phyloP scores from a whole-genome alignment of 2,113 vertebrate genomes.

The Myrmophylax atrothorax region DNA sequence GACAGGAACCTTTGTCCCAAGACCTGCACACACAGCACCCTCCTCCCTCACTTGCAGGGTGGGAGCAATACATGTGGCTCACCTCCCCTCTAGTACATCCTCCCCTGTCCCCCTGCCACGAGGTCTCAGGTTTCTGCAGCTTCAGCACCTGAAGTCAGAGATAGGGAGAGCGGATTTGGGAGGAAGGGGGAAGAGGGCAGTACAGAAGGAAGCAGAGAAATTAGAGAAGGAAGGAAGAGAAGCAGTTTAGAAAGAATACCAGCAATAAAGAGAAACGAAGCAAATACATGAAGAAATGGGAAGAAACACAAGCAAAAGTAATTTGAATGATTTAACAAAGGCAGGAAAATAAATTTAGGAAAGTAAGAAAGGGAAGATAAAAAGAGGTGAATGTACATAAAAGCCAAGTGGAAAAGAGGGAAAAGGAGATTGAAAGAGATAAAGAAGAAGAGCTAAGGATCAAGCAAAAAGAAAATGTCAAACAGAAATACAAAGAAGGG shows the following conservation, averaged over 20 bases:
- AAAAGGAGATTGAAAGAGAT: not conserved
- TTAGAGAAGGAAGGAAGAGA: not conserved
- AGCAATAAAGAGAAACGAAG: not conserved
- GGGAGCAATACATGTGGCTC: not conserved
- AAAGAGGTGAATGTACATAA: not conserved
- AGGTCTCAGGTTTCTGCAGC: conserved; percentile 15
- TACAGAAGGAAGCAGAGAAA: not conserved
- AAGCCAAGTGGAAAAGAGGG: not conserved
- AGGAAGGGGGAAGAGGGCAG: not conserved
- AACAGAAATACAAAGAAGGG: not conserved
- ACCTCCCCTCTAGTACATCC: no score
- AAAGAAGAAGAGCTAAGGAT: not conserved
- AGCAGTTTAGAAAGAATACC: not conserved
- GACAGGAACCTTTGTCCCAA: conserved; percentile 43
- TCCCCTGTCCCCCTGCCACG: not conserved
- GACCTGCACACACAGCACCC: not conserved
- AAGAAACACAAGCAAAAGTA: not conserved
- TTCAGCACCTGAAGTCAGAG: conserved; percentile 18
- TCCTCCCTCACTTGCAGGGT: not conserved
- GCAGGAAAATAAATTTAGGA: not conserved
- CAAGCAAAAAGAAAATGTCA: not conserved
- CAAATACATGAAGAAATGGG: not conserved
- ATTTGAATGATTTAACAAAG: not conserved
- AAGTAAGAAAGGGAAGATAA: not conserved
- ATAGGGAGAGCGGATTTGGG: not conserved